Evolutionary conservation across 2,797 vertebrate genomes (phyloP), one percentile per base, ranked within the genome.

Genomic region (Linurgus olivaceus): DNA sequence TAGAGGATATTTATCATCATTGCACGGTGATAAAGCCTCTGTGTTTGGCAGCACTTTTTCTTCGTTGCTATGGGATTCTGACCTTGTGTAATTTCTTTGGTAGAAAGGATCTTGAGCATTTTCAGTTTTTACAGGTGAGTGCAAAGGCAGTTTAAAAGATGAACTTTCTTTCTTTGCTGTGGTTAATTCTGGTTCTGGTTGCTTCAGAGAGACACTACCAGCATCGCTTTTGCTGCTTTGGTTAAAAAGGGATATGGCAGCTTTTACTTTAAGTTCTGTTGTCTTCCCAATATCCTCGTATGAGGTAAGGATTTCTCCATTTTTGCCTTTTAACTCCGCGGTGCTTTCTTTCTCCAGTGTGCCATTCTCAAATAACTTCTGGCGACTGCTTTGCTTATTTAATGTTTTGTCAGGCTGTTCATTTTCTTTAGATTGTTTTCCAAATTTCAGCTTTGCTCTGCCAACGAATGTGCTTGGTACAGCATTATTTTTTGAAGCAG

Each of bases 371-470:
- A 93, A 72, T 7, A 81, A 70, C 66, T 95, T 97, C 65, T 97
- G 97, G 24, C 94, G 96, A 91, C 86, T 95, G 81, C 68, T 81
- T 93, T 96, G 96, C 73, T 81, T 88, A 35, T 80, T 96, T 59
- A 93, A 72, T 4, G 28, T 96, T 96, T 95, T 97, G 74, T 98
- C 97, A 26, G 95, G 86, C 26, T 97, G 97, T 24, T 97, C 97
- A 13, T 78, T 97, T 87, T 98, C 98, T 85, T 97, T 98, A 68
- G 93, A 33, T 94, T 97, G 96, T 91, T 97, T 97, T 96, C 98
- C 95, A 95, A 98, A 98, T 57, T 98, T 98, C 55, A 98, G 86
- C 85, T 98, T 98, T 20, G 98, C 97, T 89, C 95, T 98, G 20
- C 97, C 98, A 35, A 98, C 97, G 47, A 97, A 97, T 13, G 98